Evolutionary conservation across 1,140 invertebrate species (phyloP).

Genomic region (Olivierus martensii): DNA sequence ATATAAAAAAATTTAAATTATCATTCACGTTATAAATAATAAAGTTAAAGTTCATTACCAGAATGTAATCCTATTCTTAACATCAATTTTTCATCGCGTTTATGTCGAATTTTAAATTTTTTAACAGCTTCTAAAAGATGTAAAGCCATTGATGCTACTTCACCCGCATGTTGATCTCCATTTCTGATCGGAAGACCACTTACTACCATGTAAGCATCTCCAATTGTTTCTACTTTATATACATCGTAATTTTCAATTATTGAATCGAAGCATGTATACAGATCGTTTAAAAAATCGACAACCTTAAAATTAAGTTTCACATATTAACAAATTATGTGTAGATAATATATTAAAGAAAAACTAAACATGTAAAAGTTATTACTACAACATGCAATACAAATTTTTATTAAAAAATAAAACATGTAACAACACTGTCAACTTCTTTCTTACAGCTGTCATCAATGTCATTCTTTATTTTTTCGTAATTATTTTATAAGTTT

Average conservation of each 20-base stretch:
- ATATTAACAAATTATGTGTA: slow-evolving; percentile 16
- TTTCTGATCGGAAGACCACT: slow-evolving; percentile 82
- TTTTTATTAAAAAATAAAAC: too few species aligned
- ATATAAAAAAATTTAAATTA: too few species aligned
- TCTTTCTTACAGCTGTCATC: too few species aligned
- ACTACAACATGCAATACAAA: too few species aligned
- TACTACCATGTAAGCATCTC: slow-evolving; percentile 44
- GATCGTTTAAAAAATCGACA: slow-evolving; percentile 70
- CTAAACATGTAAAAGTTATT: background rate
- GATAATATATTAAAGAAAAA: background rate
- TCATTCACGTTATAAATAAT: too few species aligned
- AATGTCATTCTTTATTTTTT: too few species aligned
- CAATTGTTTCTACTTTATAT: slow-evolving; percentile 58
- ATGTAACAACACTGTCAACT: too few species aligned
- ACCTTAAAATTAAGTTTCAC: slow-evolving; percentile 41
- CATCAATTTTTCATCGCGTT: slow-evolving; percentile 78
- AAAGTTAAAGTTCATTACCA: slow-evolving; percentile 51
- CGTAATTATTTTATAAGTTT: too few species aligned
- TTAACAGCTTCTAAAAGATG: slow-evolving; percentile 77
- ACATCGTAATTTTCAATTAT: slow-evolving; percentile 84
- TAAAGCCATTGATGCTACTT: slow-evolving; percentile 93
- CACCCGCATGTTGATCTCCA: slow-evolving; percentile 76
- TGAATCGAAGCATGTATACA: slow-evolving; percentile 87
- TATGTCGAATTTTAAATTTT: slow-evolving; percentile 78
- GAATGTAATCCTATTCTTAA: slow-evolving; percentile 89